phyloP scores from a whole-genome alignment of 2,797 vertebrate genomes.

The Podarcis siculus region DNA sequence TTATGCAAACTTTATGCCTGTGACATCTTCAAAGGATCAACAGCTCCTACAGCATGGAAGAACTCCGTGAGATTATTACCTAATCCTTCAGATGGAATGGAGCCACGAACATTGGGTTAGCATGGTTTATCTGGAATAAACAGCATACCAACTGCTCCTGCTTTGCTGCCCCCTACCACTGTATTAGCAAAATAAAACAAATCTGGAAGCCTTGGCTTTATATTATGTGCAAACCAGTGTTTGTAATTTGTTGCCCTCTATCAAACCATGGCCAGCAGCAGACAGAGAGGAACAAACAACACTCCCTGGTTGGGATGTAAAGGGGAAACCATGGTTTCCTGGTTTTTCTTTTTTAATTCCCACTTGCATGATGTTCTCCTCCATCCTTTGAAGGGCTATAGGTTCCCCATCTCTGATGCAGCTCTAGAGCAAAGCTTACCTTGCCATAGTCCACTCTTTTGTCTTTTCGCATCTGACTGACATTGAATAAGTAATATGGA shows the following conservation, averaged over 20 bases:
- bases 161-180: too few species aligned
- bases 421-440: conserved; percentile 72
- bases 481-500: conserved; percentile 86
- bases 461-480: conserved; percentile 89
- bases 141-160: too few species aligned
- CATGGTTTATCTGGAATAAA: too few species aligned
- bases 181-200: not conserved
- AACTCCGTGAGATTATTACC: not conserved
- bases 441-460: conserved; percentile 85
- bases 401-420: not conserved
- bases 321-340: too few species aligned
- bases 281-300: not conserved
- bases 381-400: too few species aligned
- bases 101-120: not conserved
- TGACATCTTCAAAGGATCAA: not conserved
- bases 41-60: not conserved
- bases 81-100: not conserved
- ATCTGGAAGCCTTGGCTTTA: not conserved
- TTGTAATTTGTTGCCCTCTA: not conserved
- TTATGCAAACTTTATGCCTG: not conserved
- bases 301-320: not conserved
- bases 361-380: too few species aligned
- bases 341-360: too few species aligned
- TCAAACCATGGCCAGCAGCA: not conserved
- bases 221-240: not conserved